Evolutionary conservation across 2,888 invertebrate genomes (phyloP).

Genomic region (Pseudococcus longispinus): DNA sequence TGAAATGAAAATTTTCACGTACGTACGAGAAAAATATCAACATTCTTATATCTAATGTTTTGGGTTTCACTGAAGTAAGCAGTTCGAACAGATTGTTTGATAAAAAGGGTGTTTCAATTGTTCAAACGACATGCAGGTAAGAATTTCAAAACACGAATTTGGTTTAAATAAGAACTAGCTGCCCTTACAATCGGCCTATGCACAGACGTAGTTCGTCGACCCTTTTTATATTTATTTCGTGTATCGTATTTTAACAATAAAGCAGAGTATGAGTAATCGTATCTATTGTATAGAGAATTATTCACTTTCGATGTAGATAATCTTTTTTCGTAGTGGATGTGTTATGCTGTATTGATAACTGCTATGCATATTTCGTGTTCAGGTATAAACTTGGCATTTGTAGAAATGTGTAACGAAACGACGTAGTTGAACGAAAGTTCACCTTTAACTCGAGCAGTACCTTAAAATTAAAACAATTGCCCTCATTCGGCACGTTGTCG

Average conservation of each 20-base stretch:
- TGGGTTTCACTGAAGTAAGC: no score
- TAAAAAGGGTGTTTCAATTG: no score
- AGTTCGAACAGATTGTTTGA: no score
- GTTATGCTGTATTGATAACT: not conserved
- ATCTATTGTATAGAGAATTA: not conserved
- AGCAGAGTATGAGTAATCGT: not conserved
- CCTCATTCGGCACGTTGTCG: not conserved
- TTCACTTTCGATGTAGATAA: not conserved
- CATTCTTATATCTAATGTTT: no score
- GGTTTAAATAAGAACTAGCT: not conserved
- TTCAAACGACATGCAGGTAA: not conserved
- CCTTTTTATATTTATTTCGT: not conserved
- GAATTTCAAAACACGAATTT: no score
- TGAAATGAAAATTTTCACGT: no score
- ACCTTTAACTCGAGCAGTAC: not conserved
- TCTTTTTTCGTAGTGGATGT: not conserved
- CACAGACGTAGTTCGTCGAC: not conserved
- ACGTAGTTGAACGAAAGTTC: not conserved
- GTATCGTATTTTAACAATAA: not conserved
- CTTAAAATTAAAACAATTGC: conserved; percentile 18
- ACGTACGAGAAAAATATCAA: no score
- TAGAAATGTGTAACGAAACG: no score
- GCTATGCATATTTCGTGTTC: not conserved
- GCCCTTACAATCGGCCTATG: not conserved
- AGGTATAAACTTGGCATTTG: not conserved